Percentiles rank a stretch among this genome's conserved stretches.
phyloP scores from a whole-genome alignment of 1,140 invertebrate genomes.

The Drosophila triauraria region DNA sequence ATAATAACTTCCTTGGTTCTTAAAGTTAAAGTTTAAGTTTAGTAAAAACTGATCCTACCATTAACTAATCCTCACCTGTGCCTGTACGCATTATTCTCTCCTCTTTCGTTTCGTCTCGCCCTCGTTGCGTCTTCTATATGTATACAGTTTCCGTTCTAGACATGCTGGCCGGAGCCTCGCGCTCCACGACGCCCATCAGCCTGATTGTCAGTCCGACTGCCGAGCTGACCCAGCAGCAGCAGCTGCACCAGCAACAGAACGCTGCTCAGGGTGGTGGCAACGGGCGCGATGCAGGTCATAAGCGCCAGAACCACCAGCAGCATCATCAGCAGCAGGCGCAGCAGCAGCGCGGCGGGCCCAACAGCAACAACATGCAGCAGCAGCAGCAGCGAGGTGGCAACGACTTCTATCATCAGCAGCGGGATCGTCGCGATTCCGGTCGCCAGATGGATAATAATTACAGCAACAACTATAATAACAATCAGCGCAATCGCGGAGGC shows the following conservation, averaged over 20 bases:
- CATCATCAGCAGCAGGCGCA: slow-evolving; percentile 59
- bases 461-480: slow-evolving; percentile 84
- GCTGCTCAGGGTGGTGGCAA: slow-evolving; percentile 72
- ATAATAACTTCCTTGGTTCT: no score
- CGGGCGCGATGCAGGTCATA: slow-evolving; percentile 80
- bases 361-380: slow-evolving; percentile 63
- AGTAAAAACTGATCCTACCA: background rate
- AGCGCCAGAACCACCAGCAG: slow-evolving; percentile 79
- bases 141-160: slow-evolving; percentile 88
- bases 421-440: slow-evolving; percentile 81
- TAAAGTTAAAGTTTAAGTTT: background rate
- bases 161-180: slow-evolving; percentile 90
- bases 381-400: slow-evolving; percentile 63
- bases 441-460: slow-evolving; percentile 76
- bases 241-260: slow-evolving; percentile 71
- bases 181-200: slow-evolving; percentile 91
- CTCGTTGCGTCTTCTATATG: slow-evolving; percentile 62
- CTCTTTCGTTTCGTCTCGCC: slow-evolving; percentile 2
- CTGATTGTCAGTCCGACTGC: slow-evolving; percentile 92
- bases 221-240: slow-evolving; percentile 91
- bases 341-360: slow-evolving; percentile 64
- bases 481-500: slow-evolving; percentile 71
- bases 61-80: slow-evolving; percentile 16
- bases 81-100: slow-evolving; percentile 56
- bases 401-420: slow-evolving; percentile 69